These are phyloP conservation scores for Gryllus bimaculatus DNA, from an alignment of 1,140 invertebrate species.

Conservation along the genomic window DNA sequence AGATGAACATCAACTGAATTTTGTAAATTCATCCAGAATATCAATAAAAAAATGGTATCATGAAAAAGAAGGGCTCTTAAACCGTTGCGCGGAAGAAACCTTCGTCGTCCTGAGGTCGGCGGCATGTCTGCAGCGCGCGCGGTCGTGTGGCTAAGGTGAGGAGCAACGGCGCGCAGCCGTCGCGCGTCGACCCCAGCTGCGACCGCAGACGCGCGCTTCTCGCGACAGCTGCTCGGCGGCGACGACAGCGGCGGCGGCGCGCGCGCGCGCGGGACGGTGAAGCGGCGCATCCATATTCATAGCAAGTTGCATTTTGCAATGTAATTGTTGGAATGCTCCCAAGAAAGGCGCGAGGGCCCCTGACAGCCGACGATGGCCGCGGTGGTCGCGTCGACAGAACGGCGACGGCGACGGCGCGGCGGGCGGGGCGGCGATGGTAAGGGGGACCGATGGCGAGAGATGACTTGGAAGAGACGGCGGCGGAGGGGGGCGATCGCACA, in stretches of 20 bases:
- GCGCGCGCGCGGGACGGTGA: neutral
- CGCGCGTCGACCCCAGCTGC: neutral
- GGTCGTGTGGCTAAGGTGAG: too few relatives aligned
- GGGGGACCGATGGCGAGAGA: neutral
- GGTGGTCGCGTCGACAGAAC: neutral
- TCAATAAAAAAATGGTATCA: too few relatives aligned
- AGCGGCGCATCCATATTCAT: neutral
- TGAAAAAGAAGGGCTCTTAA: too few relatives aligned
- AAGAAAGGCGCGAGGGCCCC: neutral
- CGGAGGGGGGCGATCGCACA: too few relatives aligned
- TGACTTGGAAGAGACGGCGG: neutral
- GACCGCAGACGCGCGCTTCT: neutral
- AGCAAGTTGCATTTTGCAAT: neutral
- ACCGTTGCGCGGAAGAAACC: too few relatives aligned
- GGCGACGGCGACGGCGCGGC: too few relatives aligned
- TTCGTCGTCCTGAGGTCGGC: too few relatives aligned
- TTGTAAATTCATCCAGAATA: too few relatives aligned
- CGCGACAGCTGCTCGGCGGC: neutral
- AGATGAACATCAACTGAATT: too few relatives aligned
- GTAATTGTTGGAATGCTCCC: slow-evolving; percentile 3
- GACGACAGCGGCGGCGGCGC: too few relatives aligned
- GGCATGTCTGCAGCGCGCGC: too few relatives aligned
- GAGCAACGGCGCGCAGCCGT: too few relatives aligned
- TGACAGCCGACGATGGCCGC: neutral
- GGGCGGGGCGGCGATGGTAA: neutral